A percentile compares a stretch with the other conserved stretches of the same genome.
These are phyloP conservation scores for Patella depressa DNA, from an alignment of 2,888 invertebrate species.

Conservation along the genomic window DNA sequence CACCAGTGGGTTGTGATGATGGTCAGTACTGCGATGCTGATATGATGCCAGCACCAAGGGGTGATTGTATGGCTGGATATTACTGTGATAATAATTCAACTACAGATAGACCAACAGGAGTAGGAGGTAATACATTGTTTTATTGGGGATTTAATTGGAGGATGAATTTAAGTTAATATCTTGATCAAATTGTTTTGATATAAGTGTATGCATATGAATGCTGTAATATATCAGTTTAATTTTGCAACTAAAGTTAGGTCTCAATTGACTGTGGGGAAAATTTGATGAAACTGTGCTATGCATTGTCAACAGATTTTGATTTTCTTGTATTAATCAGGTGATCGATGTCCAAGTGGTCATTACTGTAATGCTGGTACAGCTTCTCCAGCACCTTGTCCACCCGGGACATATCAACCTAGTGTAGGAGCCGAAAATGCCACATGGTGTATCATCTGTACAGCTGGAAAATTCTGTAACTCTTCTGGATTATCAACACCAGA, in stretches of 20 bases:
- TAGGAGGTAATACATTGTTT: slow-evolving; percentile 44
- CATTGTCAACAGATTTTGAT: background rate
- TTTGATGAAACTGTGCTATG: background rate
- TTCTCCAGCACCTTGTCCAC: slow-evolving; percentile 54
- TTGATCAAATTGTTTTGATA: too few species aligned
- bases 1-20: slow-evolving; percentile 57
- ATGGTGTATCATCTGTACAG: slow-evolving; percentile 63
- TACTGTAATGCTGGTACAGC: slow-evolving; percentile 62
- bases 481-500: slow-evolving; percentile 59
- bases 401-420: slow-evolving; percentile 64
- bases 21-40: slow-evolving; percentile 59
- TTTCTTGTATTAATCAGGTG: slow-evolving; percentile 44
- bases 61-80: slow-evolving; percentile 63
- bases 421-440: slow-evolving; percentile 52
- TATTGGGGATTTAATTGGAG: too few species aligned
- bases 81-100: slow-evolving; percentile 64
- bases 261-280: too few species aligned
- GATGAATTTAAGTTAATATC: too few species aligned
- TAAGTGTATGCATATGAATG: too few species aligned
- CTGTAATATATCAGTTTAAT: too few species aligned
- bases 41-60: slow-evolving; percentile 51
- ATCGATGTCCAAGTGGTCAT: slow-evolving; percentile 58
- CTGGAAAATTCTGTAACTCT: slow-evolving; percentile 59
- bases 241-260: too few species aligned
- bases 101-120: slow-evolving; percentile 50